Conservation (phyloP, 2,113 vertebrate genomes). For the Cryptotis parvus region DNA sequence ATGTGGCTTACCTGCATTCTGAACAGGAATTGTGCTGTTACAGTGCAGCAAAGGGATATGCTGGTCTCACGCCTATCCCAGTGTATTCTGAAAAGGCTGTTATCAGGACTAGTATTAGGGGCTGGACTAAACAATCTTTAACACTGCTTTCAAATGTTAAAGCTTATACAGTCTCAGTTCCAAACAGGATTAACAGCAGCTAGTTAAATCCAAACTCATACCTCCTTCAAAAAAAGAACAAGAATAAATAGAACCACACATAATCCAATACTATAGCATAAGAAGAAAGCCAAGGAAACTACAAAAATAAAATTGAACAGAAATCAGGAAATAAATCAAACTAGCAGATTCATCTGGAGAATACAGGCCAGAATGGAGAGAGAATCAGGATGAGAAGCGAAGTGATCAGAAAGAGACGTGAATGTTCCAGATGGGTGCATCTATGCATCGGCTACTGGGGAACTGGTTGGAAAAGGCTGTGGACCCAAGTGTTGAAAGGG, state of each 20-base stretch:
- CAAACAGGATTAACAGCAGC: not conserved
- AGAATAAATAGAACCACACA: slow-evolving; percentile 16
- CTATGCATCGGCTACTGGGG: not conserved
- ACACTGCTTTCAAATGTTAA: slow-evolving; percentile 43
- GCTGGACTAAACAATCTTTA: slow-evolving; percentile 27
- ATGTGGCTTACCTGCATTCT: not conserved
- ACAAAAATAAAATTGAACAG: too few species aligned
- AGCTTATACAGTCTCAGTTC: slow-evolving; percentile 12
- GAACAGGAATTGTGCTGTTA: slow-evolving; percentile 32
- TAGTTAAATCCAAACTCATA: slow-evolving; percentile 42
- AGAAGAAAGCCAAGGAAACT: not conserved
- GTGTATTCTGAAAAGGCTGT: not conserved
- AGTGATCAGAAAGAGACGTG: not conserved
- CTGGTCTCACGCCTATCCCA: not conserved
- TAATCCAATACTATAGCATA: not conserved
- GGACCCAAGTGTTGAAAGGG: not conserved
- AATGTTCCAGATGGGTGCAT: not conserved
- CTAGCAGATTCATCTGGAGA: not conserved
- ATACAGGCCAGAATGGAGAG: not conserved
- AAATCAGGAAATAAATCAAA: slow-evolving; percentile 22
- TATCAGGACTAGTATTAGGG: not conserved
- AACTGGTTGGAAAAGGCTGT: not conserved
- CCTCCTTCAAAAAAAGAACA: not conserved
- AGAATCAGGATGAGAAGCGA: not conserved
- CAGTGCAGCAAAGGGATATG: not conserved